Conservation (phyloP, 2,888 invertebrate species). For the Hyalella azteca region DNA sequence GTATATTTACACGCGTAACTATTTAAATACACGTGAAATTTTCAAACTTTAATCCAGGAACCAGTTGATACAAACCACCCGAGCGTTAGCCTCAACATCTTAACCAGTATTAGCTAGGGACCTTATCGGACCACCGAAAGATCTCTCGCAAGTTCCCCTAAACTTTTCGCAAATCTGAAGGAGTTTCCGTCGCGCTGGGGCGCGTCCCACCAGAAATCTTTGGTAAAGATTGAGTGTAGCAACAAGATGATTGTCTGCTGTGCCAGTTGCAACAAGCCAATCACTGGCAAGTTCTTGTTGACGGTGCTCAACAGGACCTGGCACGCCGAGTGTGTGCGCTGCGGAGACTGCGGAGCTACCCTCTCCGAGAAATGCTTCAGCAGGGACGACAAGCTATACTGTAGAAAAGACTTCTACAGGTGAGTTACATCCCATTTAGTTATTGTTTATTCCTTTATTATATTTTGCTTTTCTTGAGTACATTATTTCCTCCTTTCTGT, state of each 20-base stretch:
- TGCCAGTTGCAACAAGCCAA: slow-evolving; percentile 98
- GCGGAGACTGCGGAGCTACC: slow-evolving; percentile 78
- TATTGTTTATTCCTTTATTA: too few species aligned
- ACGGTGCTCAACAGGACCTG: slow-evolving; percentile 97
- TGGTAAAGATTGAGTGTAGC: not conserved
- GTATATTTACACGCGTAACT: too few species aligned
- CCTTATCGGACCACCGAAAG: too few species aligned
- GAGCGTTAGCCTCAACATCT: too few species aligned
- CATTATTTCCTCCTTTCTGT: too few species aligned
- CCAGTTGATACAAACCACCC: too few species aligned
- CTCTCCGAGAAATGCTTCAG: slow-evolving; percentile 98
- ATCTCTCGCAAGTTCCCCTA: too few species aligned
- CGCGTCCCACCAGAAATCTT: not conserved
- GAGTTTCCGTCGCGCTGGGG: not conserved
- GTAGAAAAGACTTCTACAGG: slow-evolving; percentile 98
- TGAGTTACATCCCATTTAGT: too few species aligned
- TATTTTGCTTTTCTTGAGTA: too few species aligned
- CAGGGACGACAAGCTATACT: slow-evolving; percentile 95
- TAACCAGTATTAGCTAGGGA: too few species aligned
- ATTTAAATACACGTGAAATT: too few species aligned
- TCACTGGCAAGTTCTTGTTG: slow-evolving; percentile 96
- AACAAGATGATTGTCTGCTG: slow-evolving; percentile 79
- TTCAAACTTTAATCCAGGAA: too few species aligned
- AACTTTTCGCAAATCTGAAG: slow-evolving; percentile 1
- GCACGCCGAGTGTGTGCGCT: slow-evolving; percentile 97